Conservation (phyloP, 2,888 invertebrate genomes). For the Scaptomyza cyrtandrae region DNA sequence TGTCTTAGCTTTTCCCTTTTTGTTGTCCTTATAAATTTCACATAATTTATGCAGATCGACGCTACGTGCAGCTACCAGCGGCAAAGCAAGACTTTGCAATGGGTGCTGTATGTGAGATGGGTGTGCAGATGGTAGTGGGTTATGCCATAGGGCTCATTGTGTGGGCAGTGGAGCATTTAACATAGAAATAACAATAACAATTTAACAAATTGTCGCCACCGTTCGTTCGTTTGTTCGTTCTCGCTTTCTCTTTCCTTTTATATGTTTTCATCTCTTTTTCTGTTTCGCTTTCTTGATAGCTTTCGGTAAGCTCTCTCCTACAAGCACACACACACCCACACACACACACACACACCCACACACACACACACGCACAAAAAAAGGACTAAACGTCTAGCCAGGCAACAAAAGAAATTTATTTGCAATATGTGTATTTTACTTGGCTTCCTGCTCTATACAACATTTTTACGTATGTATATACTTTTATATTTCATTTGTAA, state of each 20-base stretch:
- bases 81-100: slow-evolving; percentile 38
- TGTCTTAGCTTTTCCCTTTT: slow-evolving; percentile 40
- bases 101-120: neutral
- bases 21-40: slow-evolving; percentile 76
- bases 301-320: slow-evolving; percentile 11
- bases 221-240: slow-evolving; percentile 17
- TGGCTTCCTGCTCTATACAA: slow-evolving; percentile 63
- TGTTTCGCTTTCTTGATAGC: slow-evolving; percentile 11
- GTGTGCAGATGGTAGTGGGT: neutral
- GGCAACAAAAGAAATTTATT: slow-evolving; percentile 74
- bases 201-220: slow-evolving; percentile 79
- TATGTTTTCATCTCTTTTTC: slow-evolving; percentile 12
- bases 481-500: slow-evolving; percentile 58
- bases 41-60: slow-evolving; percentile 79
- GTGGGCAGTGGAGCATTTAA: slow-evolving; percentile 77
- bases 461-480: neutral
- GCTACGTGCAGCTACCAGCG: slow-evolving; percentile 70
- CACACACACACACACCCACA: slow-evolving; percentile 10
- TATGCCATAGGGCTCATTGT: slow-evolving; percentile 45
- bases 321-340: slow-evolving; percentile 8
- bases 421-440: slow-evolving; percentile 70
- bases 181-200: slow-evolving; percentile 81
- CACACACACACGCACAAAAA: slow-evolving; percentile 12
- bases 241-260: slow-evolving; percentile 13
- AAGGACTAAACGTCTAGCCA: slow-evolving; percentile 65